Percentiles rank a stretch among this genome's conserved stretches.
These are phyloP conservation scores for Melitaea cinxia DNA, from an alignment of 1,140 invertebrate species.

Conservation along the genomic window DNA sequence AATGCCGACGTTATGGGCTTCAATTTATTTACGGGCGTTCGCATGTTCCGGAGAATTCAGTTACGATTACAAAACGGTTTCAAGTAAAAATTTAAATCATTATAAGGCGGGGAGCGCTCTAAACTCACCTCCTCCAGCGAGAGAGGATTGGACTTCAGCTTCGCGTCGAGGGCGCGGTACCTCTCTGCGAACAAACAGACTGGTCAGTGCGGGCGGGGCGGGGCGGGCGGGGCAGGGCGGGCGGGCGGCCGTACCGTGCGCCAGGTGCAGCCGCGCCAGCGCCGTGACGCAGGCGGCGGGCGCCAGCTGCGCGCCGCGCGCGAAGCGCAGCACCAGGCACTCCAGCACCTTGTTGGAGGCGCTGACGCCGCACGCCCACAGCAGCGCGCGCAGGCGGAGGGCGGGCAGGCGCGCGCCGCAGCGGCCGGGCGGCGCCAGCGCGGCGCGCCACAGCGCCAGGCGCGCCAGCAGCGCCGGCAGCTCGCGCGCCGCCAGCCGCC, in stretches of 20 bases:
- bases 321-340: slow-evolving; percentile 86
- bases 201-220: not conserved
- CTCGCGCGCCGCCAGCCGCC: slow-evolving; percentile 75
- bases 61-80: too few species aligned
- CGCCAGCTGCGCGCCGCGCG: slow-evolving; percentile 83
- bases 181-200: slow-evolving; percentile 82
- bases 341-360: slow-evolving; percentile 90
- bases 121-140: slow-evolving; percentile 86
- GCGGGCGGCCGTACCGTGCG: slow-evolving; percentile 84
- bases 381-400: slow-evolving; percentile 84
- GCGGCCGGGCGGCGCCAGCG: slow-evolving; percentile 83
- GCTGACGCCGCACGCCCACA: slow-evolving; percentile 87
- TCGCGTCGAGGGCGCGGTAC: slow-evolving; percentile 87
- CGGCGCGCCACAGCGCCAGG: slow-evolving; percentile 58
- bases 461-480: slow-evolving; percentile 83
- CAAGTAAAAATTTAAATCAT: too few species aligned
- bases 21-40: too few species aligned
- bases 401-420: slow-evolving; percentile 83
- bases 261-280: slow-evolving; percentile 87
- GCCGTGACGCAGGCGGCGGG: slow-evolving; percentile 87
- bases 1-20: too few species aligned
- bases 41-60: too few species aligned
- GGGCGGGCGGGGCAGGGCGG: slow-evolving; percentile 1
- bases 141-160: slow-evolving; percentile 88
- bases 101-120: not conserved